phyloP scores from a whole-genome alignment of 1,140 invertebrate genomes.

The Meloidogyne hapla region DNA sequence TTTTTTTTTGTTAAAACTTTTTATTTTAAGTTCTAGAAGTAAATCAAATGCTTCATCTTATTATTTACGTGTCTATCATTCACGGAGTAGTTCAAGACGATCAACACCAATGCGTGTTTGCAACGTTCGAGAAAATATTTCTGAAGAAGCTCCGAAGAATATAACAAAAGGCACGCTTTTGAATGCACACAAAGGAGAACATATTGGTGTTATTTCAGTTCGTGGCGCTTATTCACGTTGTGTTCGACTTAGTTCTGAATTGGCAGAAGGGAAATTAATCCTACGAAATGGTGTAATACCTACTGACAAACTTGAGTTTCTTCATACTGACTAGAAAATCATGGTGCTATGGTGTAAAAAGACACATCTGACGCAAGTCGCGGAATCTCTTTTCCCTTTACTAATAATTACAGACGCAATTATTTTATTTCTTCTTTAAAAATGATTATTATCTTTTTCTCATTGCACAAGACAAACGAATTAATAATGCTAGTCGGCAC shows the following conservation, averaged over 20 bases:
- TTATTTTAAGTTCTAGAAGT: background rate
- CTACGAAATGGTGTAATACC: constrained; percentile 40
- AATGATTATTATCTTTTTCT: background rate
- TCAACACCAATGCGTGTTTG: background rate
- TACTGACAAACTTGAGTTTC: constrained; percentile 32
- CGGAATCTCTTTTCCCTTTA: background rate
- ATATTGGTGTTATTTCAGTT: constrained; percentile 44
- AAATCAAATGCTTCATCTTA: background rate
- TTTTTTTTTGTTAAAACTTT: background rate
- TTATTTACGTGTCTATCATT: background rate
- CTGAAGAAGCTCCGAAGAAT: constrained; percentile 1
- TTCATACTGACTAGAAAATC: background rate
- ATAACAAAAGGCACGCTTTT: constrained; percentile 26
- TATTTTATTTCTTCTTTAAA: background rate
- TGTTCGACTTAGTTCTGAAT: constrained; percentile 18
- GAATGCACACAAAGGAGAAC: constrained; percentile 44
- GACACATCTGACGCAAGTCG: background rate
- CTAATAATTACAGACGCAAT: background rate
- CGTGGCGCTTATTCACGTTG: constrained; percentile 52
- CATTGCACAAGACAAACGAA: background rate
- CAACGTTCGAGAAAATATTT: background rate
- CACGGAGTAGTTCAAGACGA: background rate
- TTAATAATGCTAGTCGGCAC: background rate
- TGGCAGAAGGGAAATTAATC: background rate
- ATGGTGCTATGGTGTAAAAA: background rate